Base-by-base conservation (phyloP, 2,113 vertebrate species). In the Entelurus aequoreus region DNA sequence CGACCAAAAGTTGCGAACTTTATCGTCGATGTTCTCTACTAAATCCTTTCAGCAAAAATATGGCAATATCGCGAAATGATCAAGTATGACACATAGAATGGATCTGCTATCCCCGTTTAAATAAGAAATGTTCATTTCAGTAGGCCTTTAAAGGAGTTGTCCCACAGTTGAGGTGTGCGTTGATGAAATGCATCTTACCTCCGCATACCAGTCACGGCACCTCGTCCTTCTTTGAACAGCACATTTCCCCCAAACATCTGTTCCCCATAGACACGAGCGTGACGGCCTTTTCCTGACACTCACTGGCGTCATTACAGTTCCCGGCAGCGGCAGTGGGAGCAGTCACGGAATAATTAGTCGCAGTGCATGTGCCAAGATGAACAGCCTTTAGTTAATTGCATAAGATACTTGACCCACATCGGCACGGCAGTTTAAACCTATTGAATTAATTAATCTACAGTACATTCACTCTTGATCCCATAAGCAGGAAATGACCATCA, bases 311-410 rank as follows among this genome's bases (percentile, higher is more conserved):
- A 63, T 76, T 63, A 66, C 42, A 56, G 38, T 63, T 67, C 71
- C 71, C 40, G 49, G 68, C 63, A 65, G 54, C 54, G 19, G 55
- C 54, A 56, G 51, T 19, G 1, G 50, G 42, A 46, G 72, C 60
- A 48, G 55, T 63, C 50, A 53, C 57, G 49, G 40, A 74, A 63
- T 68, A 77, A 82, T 82, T 77, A 71, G 64, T 11, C 60, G 12
- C 54, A 35, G 53, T 79, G 44, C 56, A 57, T 63, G 62, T 62
- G 72, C 66, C 52, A 66, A 72, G 58, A 74, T 21, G 49, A 84
- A 75, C 57, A 72, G 68, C 49, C 66, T 72, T 75, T 62, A 53
- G 60, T 78, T 78, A 73, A 80, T 81, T 79, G 76, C 55, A 75
- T 61, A 19, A 71, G 28, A 72, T 56, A 62, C 55, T 69, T 72